Evolutionary conservation across 2,113 vertebrate species (phyloP), one percentile per base, ranked within the genome.

Genomic region (Psittacara wagleri): DNA sequence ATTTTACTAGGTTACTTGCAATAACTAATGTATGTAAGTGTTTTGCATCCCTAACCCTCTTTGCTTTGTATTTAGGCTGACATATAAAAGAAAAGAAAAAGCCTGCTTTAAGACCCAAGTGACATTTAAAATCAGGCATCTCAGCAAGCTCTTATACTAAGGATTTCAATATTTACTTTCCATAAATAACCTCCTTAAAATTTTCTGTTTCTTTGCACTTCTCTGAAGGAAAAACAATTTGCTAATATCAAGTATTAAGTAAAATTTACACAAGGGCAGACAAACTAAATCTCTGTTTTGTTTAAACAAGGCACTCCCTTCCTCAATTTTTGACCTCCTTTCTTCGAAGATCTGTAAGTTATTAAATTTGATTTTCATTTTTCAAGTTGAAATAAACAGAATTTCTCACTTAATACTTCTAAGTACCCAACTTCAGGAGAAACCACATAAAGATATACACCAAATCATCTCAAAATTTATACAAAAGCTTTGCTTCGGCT

Each of bases 121-220:
- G 51, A 69, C 19, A 44, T 78, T 78, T 92, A 85, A 88, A 95
- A 90, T 66, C 57, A 24, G 33, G 28, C 52, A 35, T 62, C 44
- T 90, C 76, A 72, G 51, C 55, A 88, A 88, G 62, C 12, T 84
- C 80, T 91, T 82, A 19, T 70, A 37, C 22, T 20, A 48, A 55
- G 13, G 52, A 62, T 91, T 95, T 93, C 69, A 93, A 27, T 79
- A 88, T 86, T 93, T 91, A 46, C 66, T 52, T 82, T 96, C 66
- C 48, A 74, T 54, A 69, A 91, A 91, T 8, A 75, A 46, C 6
- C 54, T 82, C 69, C 66, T 66, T 12, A 41, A 69, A 90, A 39
- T 39, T 48, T 86, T 83, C 73, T 88, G 48, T 55, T 88, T 88
- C 69, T 94, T 88, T 46, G 23, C 43, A 72, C 43, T 81, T 91